Percentiles rank a stretch among this genome's conserved stretches.
Evolutionary conservation across 1,140 invertebrate genomes (phyloP).

Genomic region (Cydia amplana): DNA sequence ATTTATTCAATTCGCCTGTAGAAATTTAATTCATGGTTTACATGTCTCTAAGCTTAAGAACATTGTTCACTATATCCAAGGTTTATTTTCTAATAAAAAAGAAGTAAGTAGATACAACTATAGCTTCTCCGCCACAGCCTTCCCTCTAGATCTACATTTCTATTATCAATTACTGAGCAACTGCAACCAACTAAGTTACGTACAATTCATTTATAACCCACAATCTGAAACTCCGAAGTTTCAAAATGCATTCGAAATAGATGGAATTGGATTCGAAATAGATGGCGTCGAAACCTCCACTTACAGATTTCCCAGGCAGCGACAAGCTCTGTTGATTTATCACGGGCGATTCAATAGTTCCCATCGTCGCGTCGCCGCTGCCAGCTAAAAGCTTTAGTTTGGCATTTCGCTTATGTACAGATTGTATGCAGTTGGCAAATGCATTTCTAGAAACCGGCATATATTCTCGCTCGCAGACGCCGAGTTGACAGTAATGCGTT

Average conservation of each 20-base stretch:
- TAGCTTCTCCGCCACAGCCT: background rate
- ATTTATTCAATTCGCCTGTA: too few relatives aligned
- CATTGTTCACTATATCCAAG: too few relatives aligned
- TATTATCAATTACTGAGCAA: background rate
- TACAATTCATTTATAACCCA: slow-evolving; percentile 6
- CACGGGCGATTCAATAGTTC: slow-evolving; percentile 28
- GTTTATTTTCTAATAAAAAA: too few relatives aligned
- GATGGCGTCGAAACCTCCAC: slow-evolving; percentile 31
- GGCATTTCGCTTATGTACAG: slow-evolving; percentile 28
- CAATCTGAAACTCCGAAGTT: slow-evolving; percentile 14
- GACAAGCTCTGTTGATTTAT: slow-evolving; percentile 32
- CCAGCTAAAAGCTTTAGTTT: slow-evolving; percentile 32
- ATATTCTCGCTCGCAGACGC: slow-evolving; percentile 4
- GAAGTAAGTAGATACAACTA: background rate
- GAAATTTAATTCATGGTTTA: too few relatives aligned
- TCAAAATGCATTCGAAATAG: slow-evolving; percentile 25
- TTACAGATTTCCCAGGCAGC: slow-evolving; percentile 24
- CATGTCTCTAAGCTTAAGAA: too few relatives aligned
- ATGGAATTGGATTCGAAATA: slow-evolving; percentile 27
- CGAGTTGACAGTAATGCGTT: slow-evolving; percentile 5
- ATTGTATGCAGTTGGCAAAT: slow-evolving; percentile 31
- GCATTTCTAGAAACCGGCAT: slow-evolving; percentile 24
- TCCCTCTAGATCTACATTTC: background rate
- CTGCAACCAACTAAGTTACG: slow-evolving; percentile 1
- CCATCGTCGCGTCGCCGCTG: slow-evolving; percentile 26